phyloP scores from a whole-genome alignment of 2,888 invertebrate species.

The Trichacis sp. region DNA sequence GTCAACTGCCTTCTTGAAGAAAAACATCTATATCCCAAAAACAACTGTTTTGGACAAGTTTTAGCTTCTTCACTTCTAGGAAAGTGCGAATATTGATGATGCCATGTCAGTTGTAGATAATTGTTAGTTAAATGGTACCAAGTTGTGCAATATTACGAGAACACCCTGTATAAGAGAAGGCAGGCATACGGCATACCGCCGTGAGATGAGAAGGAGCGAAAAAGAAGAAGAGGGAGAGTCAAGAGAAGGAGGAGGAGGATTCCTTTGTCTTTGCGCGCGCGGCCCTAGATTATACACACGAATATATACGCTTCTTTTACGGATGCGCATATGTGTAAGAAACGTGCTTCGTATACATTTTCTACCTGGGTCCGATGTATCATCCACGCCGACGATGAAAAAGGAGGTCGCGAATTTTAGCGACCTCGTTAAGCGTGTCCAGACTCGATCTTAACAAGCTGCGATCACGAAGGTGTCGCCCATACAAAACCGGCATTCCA shows the following conservation, averaged over 20 bases:
- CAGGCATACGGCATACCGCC: constrained; percentile 53
- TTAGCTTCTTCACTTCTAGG: too few species aligned
- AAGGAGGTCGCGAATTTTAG: constrained; percentile 11
- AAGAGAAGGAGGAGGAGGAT: constrained; percentile 45
- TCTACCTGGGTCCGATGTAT: constrained; percentile 4
- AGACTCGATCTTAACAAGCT: constrained; percentile 8
- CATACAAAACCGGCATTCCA: neutral
- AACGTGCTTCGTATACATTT: constrained; percentile 26
- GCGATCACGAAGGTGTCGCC: constrained; percentile 9
- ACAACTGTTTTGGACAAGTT: too few species aligned
- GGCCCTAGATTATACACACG: constrained; percentile 54
- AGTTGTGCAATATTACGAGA: constrained; percentile 18
- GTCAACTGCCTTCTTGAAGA: too few species aligned
- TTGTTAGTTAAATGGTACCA: constrained; percentile 1
- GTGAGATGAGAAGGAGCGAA: constrained; percentile 60
- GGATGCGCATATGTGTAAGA: constrained; percentile 26
- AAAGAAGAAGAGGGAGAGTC: constrained; percentile 60
- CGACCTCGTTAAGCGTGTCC: constrained; percentile 11
- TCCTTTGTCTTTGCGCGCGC: constrained; percentile 67
- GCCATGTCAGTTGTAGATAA: too few species aligned
- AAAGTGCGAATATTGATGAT: too few species aligned
- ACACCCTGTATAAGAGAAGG: constrained; percentile 54
- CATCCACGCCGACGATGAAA: neutral
- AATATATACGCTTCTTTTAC: constrained; percentile 36
- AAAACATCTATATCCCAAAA: too few species aligned